Percentiles rank a stretch among this genome's conserved stretches.
Evolutionary conservation across 2,113 vertebrate genomes (phyloP).

Genomic region (Cettia cetti): DNA sequence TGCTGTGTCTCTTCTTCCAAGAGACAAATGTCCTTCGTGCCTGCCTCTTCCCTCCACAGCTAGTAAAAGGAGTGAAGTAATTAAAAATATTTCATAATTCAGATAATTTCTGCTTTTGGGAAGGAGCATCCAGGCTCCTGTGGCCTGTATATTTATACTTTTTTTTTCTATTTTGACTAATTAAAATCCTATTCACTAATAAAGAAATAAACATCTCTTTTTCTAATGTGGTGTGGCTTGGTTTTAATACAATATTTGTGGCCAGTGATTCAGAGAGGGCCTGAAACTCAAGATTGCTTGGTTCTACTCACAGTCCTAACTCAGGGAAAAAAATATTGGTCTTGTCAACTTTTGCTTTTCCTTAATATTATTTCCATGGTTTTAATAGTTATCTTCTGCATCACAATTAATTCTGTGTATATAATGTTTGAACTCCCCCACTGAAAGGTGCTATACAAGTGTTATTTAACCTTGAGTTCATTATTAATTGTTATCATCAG

Average conservation of each 20-base stretch:
- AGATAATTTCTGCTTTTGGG: background rate
- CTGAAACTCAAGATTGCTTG: background rate
- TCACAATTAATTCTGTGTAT: background rate
- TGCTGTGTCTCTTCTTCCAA: background rate
- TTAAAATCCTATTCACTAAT: background rate
- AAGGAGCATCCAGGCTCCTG: background rate
- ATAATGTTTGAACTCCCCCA: background rate
- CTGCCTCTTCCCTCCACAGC: background rate
- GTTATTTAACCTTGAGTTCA: constrained; percentile 49
- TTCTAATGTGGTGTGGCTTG: background rate
- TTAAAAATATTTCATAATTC: background rate
- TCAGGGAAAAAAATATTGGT: background rate
- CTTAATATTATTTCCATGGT: background rate
- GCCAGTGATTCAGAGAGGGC: background rate
- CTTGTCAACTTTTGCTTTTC: background rate
- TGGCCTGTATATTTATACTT: background rate
- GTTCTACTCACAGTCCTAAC: background rate
- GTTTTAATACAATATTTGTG: background rate
- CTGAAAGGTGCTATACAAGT: background rate
- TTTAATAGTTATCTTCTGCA: background rate
- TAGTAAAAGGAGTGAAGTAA: background rate
- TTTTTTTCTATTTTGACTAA: background rate
- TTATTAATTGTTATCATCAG: background rate
- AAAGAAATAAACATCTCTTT: background rate
- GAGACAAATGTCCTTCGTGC: background rate